These are phyloP conservation scores for Pagrus major DNA, from an alignment of 2,113 vertebrate species.

Conservation along the genomic window DNA sequence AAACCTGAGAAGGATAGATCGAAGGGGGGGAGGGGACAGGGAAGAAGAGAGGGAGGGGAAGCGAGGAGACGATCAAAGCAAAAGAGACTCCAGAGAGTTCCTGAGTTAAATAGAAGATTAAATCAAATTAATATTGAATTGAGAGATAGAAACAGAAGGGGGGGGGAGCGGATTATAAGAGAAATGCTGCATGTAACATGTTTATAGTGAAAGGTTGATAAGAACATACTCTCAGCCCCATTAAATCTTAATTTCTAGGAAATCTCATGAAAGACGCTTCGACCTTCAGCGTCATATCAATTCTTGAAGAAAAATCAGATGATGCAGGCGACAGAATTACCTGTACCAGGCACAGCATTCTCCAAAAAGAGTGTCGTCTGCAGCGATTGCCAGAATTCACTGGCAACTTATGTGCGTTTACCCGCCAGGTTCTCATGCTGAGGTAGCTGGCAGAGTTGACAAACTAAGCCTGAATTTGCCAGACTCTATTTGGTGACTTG, in stretches of 20 bases:
- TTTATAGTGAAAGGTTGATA: slow-evolving; percentile 56
- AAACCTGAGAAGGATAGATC: slow-evolving; percentile 62
- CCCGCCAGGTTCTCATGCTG: slow-evolving; percentile 41
- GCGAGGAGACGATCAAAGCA: slow-evolving; percentile 69
- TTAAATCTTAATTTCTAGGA: slow-evolving; percentile 27
- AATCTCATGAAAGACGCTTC: slow-evolving; percentile 24
- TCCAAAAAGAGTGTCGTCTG: slow-evolving; percentile 9
- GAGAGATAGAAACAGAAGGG: slow-evolving; percentile 26
- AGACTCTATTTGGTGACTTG: slow-evolving; percentile 37
- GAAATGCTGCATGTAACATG: slow-evolving; percentile 35
- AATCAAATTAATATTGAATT: slow-evolving; percentile 78
- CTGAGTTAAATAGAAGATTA: slow-evolving; percentile 78
- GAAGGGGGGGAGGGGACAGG: slow-evolving; percentile 22
- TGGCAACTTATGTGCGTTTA: slow-evolving; percentile 35
- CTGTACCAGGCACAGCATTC: slow-evolving; percentile 1
- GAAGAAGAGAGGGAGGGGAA: slow-evolving; percentile 41
- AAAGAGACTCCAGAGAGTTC: slow-evolving; percentile 69
- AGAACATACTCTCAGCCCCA: slow-evolving; percentile 29
- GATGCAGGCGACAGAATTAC: slow-evolving; percentile 23
- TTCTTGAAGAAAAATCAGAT: slow-evolving; percentile 20
- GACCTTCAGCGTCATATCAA: slow-evolving; percentile 6
- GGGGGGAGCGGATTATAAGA: slow-evolving; percentile 31
- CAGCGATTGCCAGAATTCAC: slow-evolving; percentile 36
- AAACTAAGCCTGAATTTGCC: slow-evolving; percentile 9
- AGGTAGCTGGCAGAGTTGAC: slow-evolving; percentile 34